These are phyloP conservation scores for Fundulus diaphanus DNA, from an alignment of 2,797 vertebrate genomes.

Conservation along the genomic window DNA sequence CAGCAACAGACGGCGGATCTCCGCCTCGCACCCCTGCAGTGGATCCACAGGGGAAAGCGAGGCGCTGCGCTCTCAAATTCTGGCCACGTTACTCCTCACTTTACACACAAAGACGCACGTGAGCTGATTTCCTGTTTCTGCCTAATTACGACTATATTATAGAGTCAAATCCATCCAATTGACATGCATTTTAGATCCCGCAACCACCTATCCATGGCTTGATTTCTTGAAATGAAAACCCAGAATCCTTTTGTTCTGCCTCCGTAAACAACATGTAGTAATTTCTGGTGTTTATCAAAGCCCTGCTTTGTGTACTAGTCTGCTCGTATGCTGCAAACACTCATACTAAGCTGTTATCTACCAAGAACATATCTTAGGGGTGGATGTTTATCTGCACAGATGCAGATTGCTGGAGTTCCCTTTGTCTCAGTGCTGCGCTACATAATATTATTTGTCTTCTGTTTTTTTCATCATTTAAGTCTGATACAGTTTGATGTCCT, in stretches of 20 bases:
- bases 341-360: slow-evolving; percentile 72
- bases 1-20: slow-evolving; percentile 73
- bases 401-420: slow-evolving; percentile 72
- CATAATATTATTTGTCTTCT: slow-evolving; percentile 74
- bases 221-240: slow-evolving; percentile 76
- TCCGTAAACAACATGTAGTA: slow-evolving; percentile 75
- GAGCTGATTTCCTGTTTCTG: slow-evolving; percentile 41
- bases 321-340: slow-evolving; percentile 47
- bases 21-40: slow-evolving; percentile 43
- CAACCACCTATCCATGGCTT: slow-evolving; percentile 65
- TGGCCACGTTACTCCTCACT: slow-evolving; percentile 13
- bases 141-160: slow-evolving; percentile 62
- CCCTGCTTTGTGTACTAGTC: slow-evolving; percentile 39
- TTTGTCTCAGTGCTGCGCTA: slow-evolving; percentile 69
- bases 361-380: slow-evolving; percentile 76
- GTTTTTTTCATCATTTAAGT: slow-evolving; percentile 48
- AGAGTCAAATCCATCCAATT: slow-evolving; percentile 58
- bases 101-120: slow-evolving; percentile 30
- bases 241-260: slow-evolving; percentile 79
- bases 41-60: slow-evolving; percentile 47
- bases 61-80: slow-evolving; percentile 39
- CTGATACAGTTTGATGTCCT: slow-evolving; percentile 72
- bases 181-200: slow-evolving; percentile 62
- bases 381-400: slow-evolving; percentile 78
- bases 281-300: slow-evolving; percentile 78